Conservation (phyloP, 2,113 vertebrate genomes). For the Notothenia rossii region DNA sequence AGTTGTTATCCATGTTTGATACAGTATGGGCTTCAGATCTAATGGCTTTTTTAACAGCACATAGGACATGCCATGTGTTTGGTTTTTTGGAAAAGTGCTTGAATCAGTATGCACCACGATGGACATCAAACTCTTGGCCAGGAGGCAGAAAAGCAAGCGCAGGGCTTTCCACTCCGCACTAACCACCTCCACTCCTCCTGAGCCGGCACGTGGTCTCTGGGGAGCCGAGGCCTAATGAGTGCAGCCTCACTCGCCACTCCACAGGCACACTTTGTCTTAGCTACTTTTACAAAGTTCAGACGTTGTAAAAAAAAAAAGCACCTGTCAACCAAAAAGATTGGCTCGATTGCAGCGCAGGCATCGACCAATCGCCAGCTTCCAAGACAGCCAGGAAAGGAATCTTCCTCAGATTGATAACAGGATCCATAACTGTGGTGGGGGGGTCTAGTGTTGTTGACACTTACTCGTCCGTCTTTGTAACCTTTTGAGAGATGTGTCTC, state of each 20-base stretch:
- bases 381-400: background rate
- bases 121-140: constrained; percentile 40
- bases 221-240: constrained; percentile 41
- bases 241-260: constrained; percentile 38
- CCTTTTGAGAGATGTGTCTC: constrained; percentile 41
- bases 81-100: constrained; percentile 32
- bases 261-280: constrained; percentile 39
- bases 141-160: constrained; percentile 38
- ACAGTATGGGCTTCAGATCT: background rate
- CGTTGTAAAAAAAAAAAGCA: constrained; percentile 43
- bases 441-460: constrained; percentile 33
- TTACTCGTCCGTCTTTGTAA: constrained; percentile 29
- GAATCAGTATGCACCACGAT: constrained; percentile 25
- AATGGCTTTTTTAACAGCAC: constrained; percentile 12
- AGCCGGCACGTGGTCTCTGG: constrained; percentile 16
- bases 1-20: constrained; percentile 6
- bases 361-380: constrained; percentile 14
- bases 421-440: constrained; percentile 5
- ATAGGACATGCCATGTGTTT: background rate
- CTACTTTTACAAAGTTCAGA: constrained; percentile 51
- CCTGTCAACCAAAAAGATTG: constrained; percentile 36
- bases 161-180: constrained; percentile 31
- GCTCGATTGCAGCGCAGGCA: constrained; percentile 9
- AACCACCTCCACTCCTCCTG: constrained; percentile 17
- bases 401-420: constrained; percentile 28